Evolutionary conservation across 2,113 vertebrate species (phyloP), one percentile per base, ranked within the genome.

Genomic region (Carassius carassius): DNA sequence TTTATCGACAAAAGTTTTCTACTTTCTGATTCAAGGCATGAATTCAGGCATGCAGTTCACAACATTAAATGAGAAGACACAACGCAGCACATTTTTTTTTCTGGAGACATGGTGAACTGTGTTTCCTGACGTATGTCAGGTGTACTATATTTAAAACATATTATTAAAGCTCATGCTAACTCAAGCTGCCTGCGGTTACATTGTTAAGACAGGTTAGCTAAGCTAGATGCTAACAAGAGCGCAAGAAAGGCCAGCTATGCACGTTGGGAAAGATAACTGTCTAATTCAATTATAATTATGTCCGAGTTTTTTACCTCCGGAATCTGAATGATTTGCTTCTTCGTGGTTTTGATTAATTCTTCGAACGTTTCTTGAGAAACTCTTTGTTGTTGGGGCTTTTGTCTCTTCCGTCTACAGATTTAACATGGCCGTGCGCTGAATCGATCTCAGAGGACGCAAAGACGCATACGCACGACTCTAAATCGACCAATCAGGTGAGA

Each of bases 401-500:
- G 84, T 88, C 84, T 86, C 77, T 84, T 86, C 87, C 80, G 75
- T 70, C 69, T 77, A 81, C 4, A 70, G 81, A 69, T 81, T 84
- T 65, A 88, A 88, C 76, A 86, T 84, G 84, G 87, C 87, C 78
- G 81, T 67, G 63, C 78, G 72, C n/a, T 67, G 54, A 70, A 56
- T 81, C 72, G 70, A 84, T 54, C 60, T 76, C 47, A 13, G 67
- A 62, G 79, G 47, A 51, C 32, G 51, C 16, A 35, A 32, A 88
- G 47, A 49, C 23, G 60, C 13, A 25, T 44, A 88, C 70, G 82
- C 60, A 35, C 8, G 21, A 11, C 9, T 3, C n/a, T 29, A 37
- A 58, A 67, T 23, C 4, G 86, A 84, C 93, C 93, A 93, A 94
- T 93, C 89, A 90, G 41, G 47, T 12, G 23, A 0, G 49, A 4